phyloP scores from a whole-genome alignment of 2,113 vertebrate genomes.

The Marcusenius ussheri region DNA sequence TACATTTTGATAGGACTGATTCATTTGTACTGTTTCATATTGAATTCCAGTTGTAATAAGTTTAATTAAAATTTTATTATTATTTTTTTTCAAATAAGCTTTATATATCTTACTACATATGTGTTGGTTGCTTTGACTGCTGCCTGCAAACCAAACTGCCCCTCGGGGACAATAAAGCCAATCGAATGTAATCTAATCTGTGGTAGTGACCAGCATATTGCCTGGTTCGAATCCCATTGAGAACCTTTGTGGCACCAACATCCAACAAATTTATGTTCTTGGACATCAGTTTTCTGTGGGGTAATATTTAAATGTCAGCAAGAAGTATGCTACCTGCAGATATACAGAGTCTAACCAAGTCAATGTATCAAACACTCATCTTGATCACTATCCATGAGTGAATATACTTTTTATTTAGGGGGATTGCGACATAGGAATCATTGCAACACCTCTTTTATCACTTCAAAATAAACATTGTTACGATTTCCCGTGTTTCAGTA shows the following conservation, averaged over 20 bases:
- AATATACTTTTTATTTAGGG: neutral
- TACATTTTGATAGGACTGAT: no score
- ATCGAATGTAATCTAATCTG: neutral
- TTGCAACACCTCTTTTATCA: neutral
- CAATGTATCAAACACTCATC: neutral
- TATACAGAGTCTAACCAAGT: neutral
- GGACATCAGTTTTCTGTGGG: neutral
- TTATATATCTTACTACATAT: no score
- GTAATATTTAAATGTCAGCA: neutral
- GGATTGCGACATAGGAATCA: neutral
- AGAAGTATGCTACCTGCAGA: neutral
- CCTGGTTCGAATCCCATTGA: neutral
- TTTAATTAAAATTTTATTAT: no score
- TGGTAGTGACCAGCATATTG: neutral
- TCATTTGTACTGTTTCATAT: no score
- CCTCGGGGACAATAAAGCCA: no score
- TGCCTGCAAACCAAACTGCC: no score
- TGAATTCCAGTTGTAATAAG: no score
- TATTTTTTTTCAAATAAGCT: no score
- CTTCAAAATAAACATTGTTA: neutral
- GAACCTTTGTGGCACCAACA: neutral
- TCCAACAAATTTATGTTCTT: neutral
- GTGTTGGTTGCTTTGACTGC: no score
- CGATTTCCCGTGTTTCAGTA: neutral
- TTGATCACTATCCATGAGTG: neutral